Conservation (phyloP, 1,140 invertebrate genomes). For the Leptinotarsa lineolata region DNA sequence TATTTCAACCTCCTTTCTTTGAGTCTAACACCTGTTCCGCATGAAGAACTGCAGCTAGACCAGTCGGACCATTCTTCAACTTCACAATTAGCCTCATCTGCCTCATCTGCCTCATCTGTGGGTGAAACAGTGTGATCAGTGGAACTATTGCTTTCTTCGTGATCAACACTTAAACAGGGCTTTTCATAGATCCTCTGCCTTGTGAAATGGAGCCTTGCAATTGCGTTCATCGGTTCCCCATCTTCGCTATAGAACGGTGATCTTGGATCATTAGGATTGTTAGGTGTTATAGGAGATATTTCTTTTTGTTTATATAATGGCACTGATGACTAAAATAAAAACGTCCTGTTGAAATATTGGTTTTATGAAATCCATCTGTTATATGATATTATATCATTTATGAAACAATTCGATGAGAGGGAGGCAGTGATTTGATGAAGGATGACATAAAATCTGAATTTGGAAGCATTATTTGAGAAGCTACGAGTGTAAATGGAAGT, state of each 20-base stretch:
- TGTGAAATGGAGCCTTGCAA: slow-evolving; percentile 81
- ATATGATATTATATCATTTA: too few species aligned
- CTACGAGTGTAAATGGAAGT: too few species aligned
- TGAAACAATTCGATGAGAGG: too few species aligned
- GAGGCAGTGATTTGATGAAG: too few species aligned
- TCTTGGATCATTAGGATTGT: slow-evolving; percentile 75
- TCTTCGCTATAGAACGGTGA: slow-evolving; percentile 90
- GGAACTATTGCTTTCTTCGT: neutral
- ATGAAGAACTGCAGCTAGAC: slow-evolving; percentile 65
- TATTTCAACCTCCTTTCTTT: slow-evolving; percentile 25
- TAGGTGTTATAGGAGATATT: slow-evolving; percentile 75
- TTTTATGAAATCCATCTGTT: too few species aligned
- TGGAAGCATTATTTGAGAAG: too few species aligned
- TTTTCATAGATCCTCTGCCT: slow-evolving; percentile 85
- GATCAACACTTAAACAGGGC: slow-evolving; percentile 60
- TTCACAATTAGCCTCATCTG: slow-evolving; percentile 23
- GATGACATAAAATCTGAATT: too few species aligned
- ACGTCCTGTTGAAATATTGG: too few species aligned
- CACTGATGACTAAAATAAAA: slow-evolving; percentile 66
- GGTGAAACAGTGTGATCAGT: neutral
- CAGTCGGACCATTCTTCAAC: slow-evolving; percentile 63
- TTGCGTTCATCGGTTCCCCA: slow-evolving; percentile 84
- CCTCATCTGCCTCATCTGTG: neutral
- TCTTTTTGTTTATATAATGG: slow-evolving; percentile 80
- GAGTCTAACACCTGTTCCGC: slow-evolving; percentile 55